Base-by-base conservation (phyloP, 1,140 invertebrate genomes). In the Globodera rostochiensis region DNA sequence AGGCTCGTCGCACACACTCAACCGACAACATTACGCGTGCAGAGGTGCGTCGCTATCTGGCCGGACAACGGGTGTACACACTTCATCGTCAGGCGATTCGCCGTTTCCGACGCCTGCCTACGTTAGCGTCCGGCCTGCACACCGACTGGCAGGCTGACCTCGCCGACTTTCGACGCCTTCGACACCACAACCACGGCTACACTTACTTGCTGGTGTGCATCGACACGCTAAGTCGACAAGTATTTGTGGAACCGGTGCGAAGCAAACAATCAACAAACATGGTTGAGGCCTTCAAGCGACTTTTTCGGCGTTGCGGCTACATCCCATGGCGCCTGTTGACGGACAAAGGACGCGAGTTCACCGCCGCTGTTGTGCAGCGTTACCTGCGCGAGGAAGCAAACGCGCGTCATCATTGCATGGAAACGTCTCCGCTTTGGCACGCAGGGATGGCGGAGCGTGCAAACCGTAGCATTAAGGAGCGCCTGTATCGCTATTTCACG, bases 81-180 rank as follows among this genome's bases (percentile, higher is more conserved):
- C 79, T 84, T 9, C 73, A 84, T 73, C 46, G 60, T 5, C 25
- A 25, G 19, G 11, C n/a, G 0, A 11, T 5, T 4, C 47, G 57
- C 53, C 67, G 64, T 21, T 83, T 83, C 67, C 19, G 36, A 19
- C 36, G 82, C 3, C 46, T 83, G 5, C 46, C 36, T 5, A 84
- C 80, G 0, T 13, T 46, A 6, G 57, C 82, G 9, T 45, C 36
- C 15, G 82, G 82, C 1, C 60, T 83, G 45, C 47, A 83, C 70
- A 85, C 83, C n/a, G 83, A 83, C 53, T 85, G 78, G 74, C 82
- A 83, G 21, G 82, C 82, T 8, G 82, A 83, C 45, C 19, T 83
- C 25, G 82, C 82, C 19, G 49, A 67, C 11, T 73, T 83, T n/a
- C 36, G 73, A 3, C 25, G 70, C 11, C 5, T 85, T 19, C 21